Percentiles rank a stretch among this genome's conserved stretches.
These are phyloP conservation scores for Carassius carassius DNA, from an alignment of 2,113 vertebrate genomes.

Conservation along the genomic window DNA sequence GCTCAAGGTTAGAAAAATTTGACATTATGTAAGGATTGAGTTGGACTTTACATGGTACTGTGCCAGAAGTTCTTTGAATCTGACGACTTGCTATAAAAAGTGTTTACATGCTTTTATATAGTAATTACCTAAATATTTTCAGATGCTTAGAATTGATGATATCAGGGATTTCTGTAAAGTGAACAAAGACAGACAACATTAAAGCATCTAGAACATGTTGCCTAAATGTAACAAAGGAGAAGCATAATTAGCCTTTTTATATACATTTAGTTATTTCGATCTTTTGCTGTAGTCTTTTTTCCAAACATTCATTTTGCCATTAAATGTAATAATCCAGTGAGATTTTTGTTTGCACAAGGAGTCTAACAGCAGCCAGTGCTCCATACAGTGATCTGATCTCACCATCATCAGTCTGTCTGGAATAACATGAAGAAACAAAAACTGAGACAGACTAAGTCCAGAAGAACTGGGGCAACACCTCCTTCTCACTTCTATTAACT, in stretches of 20 bases:
- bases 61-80: background rate
- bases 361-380: too few relatives aligned
- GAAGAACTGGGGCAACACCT: too few relatives aligned
- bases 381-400: too few relatives aligned
- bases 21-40: background rate
- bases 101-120: background rate
- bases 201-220: background rate
- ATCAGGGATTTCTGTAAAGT: slow-evolving; percentile 88
- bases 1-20: background rate
- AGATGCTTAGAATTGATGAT: slow-evolving; percentile 87
- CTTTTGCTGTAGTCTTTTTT: too few relatives aligned
- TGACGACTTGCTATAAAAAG: background rate
- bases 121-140: slow-evolving; percentile 85
- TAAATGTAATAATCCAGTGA: too few relatives aligned
- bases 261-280: too few relatives aligned
- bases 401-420: too few relatives aligned
- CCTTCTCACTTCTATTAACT: too few relatives aligned
- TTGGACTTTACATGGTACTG: background rate
- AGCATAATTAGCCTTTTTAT: background rate
- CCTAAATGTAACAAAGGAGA: background rate
- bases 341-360: too few relatives aligned
- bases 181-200: slow-evolving; percentile 18
- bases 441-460: too few relatives aligned
- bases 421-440: too few relatives aligned
- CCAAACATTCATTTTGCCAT: too few relatives aligned